Base-by-base conservation (phyloP, 2,797 vertebrate species). In the Triplophysa bombifrons region DNA sequence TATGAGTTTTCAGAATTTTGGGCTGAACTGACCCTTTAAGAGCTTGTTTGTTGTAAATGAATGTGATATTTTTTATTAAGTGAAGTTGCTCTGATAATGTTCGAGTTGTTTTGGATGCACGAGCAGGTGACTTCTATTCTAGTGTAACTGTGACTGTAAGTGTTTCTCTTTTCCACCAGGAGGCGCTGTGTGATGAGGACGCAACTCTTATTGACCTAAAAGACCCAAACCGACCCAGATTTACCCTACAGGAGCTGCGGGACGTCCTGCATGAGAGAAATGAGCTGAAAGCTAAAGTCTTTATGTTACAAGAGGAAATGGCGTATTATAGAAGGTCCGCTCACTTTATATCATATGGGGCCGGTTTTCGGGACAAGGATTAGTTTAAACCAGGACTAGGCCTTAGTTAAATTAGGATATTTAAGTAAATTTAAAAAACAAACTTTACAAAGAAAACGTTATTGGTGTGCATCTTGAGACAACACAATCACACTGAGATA, bases 251-350 rank as follows among this genome's bases (percentile, higher is more conserved):
- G 89, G 98, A 99, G 91, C 94, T 99, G 76, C 92, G 97, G 60
- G 98, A 99, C 0, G 98, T 99, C 69, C 93, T 99, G 16, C 98
- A 99, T 0, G 98, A 99, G 90, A 94, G 98, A 83, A 99, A 99
- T 1, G 98, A 99, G 83, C 92, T 99, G 69, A 99, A 99, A 89
- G 94, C 98, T 69, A 96, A 97, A 93, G 96, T 99, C 13, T 99
- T 99, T 84, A 77, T 99, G 90, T 88, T 99, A 84, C 98, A 99
- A 84, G 98, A 99, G 81, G 98, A 99, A 88, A 94, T 99, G 72
- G 92, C 96, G 0, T 99, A 98, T 87, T 99, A 99, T 80, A 97
- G 95, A 87, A 98, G 98, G 98, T 97, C 81, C 7, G 12, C 13
- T 61, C 9, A 9, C 58, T 61, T 16, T 11, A 30, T 61, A 0